phyloP scores from a whole-genome alignment of 2,797 vertebrate species.

The Strix occidentalis region DNA sequence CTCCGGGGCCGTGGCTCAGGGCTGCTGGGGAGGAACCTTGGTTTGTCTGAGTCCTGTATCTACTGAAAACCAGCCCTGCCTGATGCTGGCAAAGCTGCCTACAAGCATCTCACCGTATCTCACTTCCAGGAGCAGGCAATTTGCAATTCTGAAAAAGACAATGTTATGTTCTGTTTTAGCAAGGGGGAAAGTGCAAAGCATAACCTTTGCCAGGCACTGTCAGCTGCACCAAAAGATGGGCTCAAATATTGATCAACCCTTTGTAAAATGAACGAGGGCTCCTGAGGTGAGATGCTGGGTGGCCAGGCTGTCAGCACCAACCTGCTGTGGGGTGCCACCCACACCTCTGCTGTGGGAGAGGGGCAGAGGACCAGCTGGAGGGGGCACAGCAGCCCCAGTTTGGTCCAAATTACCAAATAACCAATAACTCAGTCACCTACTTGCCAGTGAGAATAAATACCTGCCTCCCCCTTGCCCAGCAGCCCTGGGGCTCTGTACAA shows the following conservation, averaged over 20 bases:
- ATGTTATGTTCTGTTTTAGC: neutral
- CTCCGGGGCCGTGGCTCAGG: fast-evolving
- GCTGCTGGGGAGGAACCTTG: fast-evolving
- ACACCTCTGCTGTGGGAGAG: fast-evolving
- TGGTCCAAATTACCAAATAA: fast-evolving
- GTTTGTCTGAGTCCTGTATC: fast-evolving
- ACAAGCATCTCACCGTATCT: fast-evolving
- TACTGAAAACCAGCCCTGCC: neutral
- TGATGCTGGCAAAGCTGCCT: fast-evolving
- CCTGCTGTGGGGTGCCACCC: neutral
- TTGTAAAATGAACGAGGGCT: fast-evolving
- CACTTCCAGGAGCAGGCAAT: fast-evolving
- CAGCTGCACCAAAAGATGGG: neutral
- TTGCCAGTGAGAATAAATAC: neutral
- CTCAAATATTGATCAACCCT: neutral
- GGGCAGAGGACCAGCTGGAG: fast-evolving
- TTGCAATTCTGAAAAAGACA: neutral
- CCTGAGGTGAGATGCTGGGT: neutral
- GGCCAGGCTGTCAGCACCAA: too few species aligned
- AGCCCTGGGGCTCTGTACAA: neutral
- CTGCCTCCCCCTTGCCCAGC: neutral
- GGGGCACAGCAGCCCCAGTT: neutral
- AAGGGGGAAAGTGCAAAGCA: neutral
- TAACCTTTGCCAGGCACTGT: neutral
- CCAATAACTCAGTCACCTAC: fast-evolving